A percentile compares a stretch with the other conserved stretches of the same genome.
phyloP scores from a whole-genome alignment of 2,888 invertebrate species.

The Leptarthrus brevirostris region DNA sequence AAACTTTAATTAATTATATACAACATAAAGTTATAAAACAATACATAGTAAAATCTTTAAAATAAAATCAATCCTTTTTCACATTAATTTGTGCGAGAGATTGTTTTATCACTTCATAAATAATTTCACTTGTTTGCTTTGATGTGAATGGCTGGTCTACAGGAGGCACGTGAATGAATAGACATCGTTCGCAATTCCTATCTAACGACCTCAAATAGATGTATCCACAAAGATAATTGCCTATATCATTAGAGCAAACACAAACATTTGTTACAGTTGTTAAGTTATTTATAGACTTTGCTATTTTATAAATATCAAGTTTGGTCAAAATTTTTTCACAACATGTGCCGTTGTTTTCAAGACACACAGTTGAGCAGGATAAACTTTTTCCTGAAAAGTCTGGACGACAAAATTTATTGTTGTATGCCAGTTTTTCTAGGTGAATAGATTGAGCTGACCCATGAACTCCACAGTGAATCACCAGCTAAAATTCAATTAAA shows the following conservation, averaged over 20 bases:
- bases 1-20: no score
- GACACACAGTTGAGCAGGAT: slow-evolving; percentile 55
- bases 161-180: slow-evolving; percentile 85
- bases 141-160: slow-evolving; percentile 73
- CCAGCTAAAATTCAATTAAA: slow-evolving; percentile 62
- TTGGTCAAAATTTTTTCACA: slow-evolving; percentile 60
- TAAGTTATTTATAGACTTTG: slow-evolving; percentile 56
- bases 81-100: slow-evolving; percentile 60
- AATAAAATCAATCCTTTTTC: slow-evolving; percentile 3
- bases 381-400: slow-evolving; percentile 62
- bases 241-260: slow-evolving; percentile 61
- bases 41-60: no score
- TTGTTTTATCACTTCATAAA: slow-evolving; percentile 62
- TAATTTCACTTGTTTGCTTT: slow-evolving; percentile 70
- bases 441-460: slow-evolving; percentile 61
- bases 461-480: slow-evolving; percentile 66
- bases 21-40: no score
- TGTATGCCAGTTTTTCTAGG: slow-evolving; percentile 65
- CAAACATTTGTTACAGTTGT: background rate
- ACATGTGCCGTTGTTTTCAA: slow-evolving; percentile 56
- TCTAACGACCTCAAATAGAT: slow-evolving; percentile 79
- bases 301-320: slow-evolving; percentile 67
- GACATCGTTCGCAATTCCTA: slow-evolving; percentile 69
- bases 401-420: slow-evolving; percentile 62
- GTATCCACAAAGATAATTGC: slow-evolving; percentile 81